These are phyloP conservation scores for Dasypolia templi DNA, from an alignment of 2,888 invertebrate genomes.

Conservation along the genomic window DNA sequence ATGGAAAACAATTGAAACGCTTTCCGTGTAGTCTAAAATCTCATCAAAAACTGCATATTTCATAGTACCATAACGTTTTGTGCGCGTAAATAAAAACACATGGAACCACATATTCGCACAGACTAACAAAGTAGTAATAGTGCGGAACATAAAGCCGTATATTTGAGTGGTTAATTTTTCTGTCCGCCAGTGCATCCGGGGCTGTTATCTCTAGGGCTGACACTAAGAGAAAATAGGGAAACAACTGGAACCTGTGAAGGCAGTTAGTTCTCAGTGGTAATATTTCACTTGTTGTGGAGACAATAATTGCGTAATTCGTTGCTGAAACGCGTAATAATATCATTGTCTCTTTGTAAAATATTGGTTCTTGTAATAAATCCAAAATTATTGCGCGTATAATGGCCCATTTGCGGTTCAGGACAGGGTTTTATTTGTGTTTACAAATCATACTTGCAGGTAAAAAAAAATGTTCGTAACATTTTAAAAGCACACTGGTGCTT, in stretches of 20 bases:
- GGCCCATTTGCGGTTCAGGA: neutral
- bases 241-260: neutral
- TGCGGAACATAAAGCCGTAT: conserved; percentile 51
- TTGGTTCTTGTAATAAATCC: neutral
- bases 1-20: conserved; percentile 5
- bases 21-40: conserved; percentile 17
- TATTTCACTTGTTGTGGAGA: conserved; percentile 15
- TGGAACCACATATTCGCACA: conserved; percentile 16
- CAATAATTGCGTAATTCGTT: conserved; percentile 13
- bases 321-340: conserved; percentile 11
- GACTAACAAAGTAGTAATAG: conserved; percentile 50
- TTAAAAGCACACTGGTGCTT: conserved; percentile 7
- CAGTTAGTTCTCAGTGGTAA: no score
- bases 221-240: conserved; percentile 24
- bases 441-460: neutral
- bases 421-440: conserved; percentile 17
- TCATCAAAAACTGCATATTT: conserved; percentile 22
- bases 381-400: conserved; percentile 11
- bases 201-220: conserved; percentile 60
- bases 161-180: conserved; percentile 63
- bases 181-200: conserved; percentile 63
- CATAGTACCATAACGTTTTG: neutral
- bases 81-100: conserved; percentile 30
- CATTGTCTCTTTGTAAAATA: neutral
- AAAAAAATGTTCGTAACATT: neutral